Conservation (phyloP, 2,797 vertebrate genomes). For the Yasuhikotakia modesta region DNA sequence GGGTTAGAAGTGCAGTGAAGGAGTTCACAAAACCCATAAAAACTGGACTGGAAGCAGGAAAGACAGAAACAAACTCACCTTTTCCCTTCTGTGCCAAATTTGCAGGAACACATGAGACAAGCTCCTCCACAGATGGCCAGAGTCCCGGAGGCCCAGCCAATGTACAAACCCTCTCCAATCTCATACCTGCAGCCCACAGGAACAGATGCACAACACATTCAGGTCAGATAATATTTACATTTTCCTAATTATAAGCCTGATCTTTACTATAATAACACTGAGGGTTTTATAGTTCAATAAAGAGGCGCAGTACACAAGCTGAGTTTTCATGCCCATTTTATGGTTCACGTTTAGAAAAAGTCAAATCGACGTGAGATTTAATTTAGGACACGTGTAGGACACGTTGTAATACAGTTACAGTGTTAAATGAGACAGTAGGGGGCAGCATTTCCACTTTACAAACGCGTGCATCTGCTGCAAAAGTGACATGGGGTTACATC, state of each 20-base stretch:
- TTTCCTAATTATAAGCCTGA: too few relatives aligned
- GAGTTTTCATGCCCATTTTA: too few relatives aligned
- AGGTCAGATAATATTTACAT: neutral
- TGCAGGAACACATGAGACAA: slow-evolving; percentile 78
- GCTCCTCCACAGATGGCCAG: slow-evolving; percentile 76
- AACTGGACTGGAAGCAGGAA: neutral
- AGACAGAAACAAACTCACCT: slow-evolving; percentile 63
- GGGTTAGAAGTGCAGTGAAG: neutral
- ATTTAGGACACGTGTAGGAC: too few relatives aligned
- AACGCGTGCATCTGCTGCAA: neutral
- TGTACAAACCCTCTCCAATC: slow-evolving; percentile 86
- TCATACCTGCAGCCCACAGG: slow-evolving; percentile 78
- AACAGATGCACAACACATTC: slow-evolving; percentile 2
- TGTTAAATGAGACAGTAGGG: slow-evolving; percentile 28
- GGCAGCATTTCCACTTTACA: slow-evolving; percentile 42
- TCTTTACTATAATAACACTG: too few relatives aligned
- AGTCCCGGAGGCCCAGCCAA: slow-evolving; percentile 87
- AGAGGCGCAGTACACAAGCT: neutral
- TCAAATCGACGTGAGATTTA: too few relatives aligned
- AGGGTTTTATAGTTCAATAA: too few relatives aligned
- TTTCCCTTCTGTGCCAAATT: slow-evolving; percentile 66
- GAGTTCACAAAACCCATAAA: neutral
- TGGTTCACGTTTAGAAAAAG: too few relatives aligned
- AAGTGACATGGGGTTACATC: neutral
- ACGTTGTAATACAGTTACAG: too few relatives aligned